A percentile compares a stretch with the other conserved stretches of the same genome.
These are phyloP conservation scores for Anguilla obscura DNA, from an alignment of 2,797 vertebrate species.

Conservation along the genomic window DNA sequence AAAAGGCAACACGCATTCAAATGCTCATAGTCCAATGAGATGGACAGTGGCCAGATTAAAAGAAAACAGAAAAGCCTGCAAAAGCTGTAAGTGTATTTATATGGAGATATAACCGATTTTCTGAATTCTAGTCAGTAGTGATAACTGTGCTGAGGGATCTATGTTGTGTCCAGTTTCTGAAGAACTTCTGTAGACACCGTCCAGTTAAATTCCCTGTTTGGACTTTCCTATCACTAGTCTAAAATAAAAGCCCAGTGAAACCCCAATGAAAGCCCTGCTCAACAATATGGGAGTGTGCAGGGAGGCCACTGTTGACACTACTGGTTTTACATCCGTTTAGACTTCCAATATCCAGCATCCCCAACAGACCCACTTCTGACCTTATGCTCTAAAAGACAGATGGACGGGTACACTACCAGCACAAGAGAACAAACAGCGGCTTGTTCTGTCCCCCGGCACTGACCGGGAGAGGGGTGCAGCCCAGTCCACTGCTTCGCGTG, in stretches of 20 bases:
- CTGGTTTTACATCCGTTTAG: not conserved
- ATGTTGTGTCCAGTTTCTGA: not conserved
- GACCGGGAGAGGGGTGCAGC: slow-evolving; percentile 22
- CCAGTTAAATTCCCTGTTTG: not conserved
- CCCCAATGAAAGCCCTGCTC: slow-evolving; percentile 31
- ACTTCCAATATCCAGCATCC: not conserved
- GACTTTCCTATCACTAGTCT: slow-evolving; percentile 36
- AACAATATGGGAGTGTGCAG: slow-evolving; percentile 49
- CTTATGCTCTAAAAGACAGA: slow-evolving; percentile 67
- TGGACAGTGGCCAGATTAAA: slow-evolving; percentile 10
- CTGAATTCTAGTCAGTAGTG: not conserved
- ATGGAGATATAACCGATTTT: not conserved
- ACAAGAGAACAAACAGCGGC: slow-evolving; percentile 65
- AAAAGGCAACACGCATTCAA: not conserved
- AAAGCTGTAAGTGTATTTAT: not conserved
- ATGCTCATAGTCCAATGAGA: slow-evolving; percentile 26
- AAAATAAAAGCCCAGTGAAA: slow-evolving; percentile 40
- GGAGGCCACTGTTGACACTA: slow-evolving; percentile 36
- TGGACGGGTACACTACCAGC: slow-evolving; percentile 66
- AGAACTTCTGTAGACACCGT: too few relatives aligned
- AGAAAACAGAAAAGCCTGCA: slow-evolving; percentile 12
- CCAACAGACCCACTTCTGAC: slow-evolving; percentile 61
- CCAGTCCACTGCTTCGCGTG: slow-evolving; percentile 16
- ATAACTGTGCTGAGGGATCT: not conserved
- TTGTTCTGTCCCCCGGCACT: slow-evolving; percentile 58